Conservation (phyloP, 1,140 invertebrate genomes). For the Bombus waltoni region DNA sequence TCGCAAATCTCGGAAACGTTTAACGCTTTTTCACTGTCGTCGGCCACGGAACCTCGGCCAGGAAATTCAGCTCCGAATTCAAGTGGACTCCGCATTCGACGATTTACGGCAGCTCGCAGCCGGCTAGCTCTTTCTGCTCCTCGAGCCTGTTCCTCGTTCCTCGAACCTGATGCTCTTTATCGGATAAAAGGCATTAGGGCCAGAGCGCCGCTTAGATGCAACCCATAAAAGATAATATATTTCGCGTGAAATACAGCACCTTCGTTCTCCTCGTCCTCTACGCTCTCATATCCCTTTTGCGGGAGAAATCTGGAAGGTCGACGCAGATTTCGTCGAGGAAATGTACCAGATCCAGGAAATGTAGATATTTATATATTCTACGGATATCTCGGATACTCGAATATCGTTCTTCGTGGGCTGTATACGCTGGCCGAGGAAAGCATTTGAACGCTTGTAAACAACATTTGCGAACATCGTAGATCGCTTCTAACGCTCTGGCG, state of each 20-base stretch:
- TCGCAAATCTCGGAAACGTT: constrained; percentile 52
- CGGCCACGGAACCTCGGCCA: constrained; percentile 28
- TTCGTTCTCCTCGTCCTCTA: no score
- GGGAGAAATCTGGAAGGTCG: constrained; percentile 49
- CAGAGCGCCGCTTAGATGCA: constrained; percentile 57
- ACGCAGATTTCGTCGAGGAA: constrained; percentile 50
- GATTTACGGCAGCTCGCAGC: constrained; percentile 69
- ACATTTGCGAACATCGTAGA: not conserved
- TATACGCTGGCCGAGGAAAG: no score
- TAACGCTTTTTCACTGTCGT: constrained; percentile 56
- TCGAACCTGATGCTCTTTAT: constrained; percentile 31
- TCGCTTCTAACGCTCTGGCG: not conserved
- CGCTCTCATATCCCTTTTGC: constrained; percentile 16
- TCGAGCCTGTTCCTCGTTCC: constrained; percentile 24
- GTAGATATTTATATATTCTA: not conserved
- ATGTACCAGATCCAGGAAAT: not conserved
- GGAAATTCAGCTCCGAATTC: constrained; percentile 65
- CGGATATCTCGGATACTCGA: not conserved
- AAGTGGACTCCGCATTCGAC: constrained; percentile 69
- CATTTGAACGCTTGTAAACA: no score
- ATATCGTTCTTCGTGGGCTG: no score
- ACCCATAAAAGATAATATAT: constrained; percentile 68
- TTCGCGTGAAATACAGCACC: constrained; percentile 49
- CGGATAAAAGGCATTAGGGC: constrained; percentile 63
- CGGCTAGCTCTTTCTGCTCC: constrained; percentile 44